Conservation (phyloP, 2,888 invertebrate species). For the Eremobia ochroleuca region DNA sequence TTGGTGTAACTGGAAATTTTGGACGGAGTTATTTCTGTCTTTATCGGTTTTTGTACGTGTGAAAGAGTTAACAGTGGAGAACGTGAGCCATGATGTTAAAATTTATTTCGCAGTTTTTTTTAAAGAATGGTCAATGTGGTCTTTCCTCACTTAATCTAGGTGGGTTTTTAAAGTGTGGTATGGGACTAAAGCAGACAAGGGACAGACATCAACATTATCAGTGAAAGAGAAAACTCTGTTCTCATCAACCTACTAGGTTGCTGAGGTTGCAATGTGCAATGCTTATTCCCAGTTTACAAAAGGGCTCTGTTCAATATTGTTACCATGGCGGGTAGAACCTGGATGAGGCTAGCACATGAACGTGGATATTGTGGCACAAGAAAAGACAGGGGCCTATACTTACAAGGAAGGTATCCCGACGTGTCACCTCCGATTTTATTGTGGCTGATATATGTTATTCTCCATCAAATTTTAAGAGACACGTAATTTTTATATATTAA, state of each 20-base stretch:
- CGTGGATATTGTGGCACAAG: too few relatives aligned
- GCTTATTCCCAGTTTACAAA: neutral
- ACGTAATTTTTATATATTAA: too few relatives aligned
- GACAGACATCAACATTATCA: neutral
- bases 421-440: too few relatives aligned
- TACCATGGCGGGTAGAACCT: too few relatives aligned
- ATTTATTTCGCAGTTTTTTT: neutral
- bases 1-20: constrained; percentile 14
- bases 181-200: neutral
- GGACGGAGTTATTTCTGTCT: neutral
- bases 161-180: neutral
- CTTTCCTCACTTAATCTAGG: neutral
- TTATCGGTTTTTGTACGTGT: constrained; percentile 23
- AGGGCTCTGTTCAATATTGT: neutral
- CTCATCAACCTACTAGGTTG: neutral
- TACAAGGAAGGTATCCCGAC: too few relatives aligned
- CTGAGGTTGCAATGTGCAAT: neutral
- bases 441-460: too few relatives aligned
- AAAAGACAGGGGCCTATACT: neutral
- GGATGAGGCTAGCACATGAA: neutral
- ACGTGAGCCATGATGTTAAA: constrained; percentile 5
- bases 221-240: neutral
- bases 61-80: constrained; percentile 3
- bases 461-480: too few relatives aligned
- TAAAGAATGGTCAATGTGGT: neutral